phyloP scores from a whole-genome alignment of 2,113 vertebrate species.

The Lonchura striata region DNA sequence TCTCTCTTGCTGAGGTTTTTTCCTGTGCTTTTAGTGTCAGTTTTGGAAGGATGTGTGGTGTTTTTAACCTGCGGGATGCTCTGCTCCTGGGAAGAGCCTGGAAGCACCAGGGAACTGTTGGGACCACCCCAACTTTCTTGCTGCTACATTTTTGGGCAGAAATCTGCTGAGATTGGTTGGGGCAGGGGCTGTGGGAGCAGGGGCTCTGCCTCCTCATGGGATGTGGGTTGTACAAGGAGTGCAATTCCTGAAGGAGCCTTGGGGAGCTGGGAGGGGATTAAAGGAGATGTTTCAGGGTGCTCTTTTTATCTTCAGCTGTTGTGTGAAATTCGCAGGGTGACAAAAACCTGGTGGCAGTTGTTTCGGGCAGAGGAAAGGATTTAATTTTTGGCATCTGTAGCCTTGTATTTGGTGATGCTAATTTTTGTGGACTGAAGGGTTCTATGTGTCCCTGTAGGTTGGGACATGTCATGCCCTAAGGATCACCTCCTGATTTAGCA shows the following conservation, averaged over 20 bases:
- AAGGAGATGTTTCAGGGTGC: neutral
- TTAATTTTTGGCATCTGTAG: neutral
- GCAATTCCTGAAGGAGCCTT: neutral
- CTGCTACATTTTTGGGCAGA: neutral
- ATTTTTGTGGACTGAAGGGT: neutral
- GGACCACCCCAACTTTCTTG: neutral
- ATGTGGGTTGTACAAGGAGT: neutral
- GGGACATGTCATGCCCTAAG: rapidly evolving
- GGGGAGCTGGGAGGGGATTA: neutral
- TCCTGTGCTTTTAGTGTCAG: neutral
- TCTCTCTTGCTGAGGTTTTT: neutral
- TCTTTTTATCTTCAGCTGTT: neutral
- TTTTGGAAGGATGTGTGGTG: neutral
- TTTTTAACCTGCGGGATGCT: neutral
- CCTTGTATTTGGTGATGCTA: neutral
- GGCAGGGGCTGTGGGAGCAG: neutral
- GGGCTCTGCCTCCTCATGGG: neutral
- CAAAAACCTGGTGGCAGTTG: neutral
- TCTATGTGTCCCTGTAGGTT: rapidly evolving
- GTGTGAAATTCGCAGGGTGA: neutral
- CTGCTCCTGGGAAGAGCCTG: neutral
- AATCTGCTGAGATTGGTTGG: rapidly evolving
- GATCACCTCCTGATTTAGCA: neutral
- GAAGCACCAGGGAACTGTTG: neutral
- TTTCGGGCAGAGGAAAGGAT: neutral